phyloP scores from a whole-genome alignment of 2,888 invertebrate species.

The Cactoblastis cactorum region DNA sequence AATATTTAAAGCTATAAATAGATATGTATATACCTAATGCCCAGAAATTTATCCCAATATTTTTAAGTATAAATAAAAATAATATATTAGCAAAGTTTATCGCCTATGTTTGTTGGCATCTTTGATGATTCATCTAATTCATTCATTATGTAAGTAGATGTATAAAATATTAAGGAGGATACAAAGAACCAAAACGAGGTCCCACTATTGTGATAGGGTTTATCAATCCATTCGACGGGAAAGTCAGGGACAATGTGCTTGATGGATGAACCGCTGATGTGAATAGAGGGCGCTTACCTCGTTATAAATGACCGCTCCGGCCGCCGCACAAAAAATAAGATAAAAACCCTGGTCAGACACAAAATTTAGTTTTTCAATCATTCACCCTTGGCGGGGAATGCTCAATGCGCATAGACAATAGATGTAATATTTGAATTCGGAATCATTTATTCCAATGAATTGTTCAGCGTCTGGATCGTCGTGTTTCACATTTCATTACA shows the following conservation, averaged over 20 bases:
- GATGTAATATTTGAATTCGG: background rate
- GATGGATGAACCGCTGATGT: constrained; percentile 44
- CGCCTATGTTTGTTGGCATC: too few species aligned
- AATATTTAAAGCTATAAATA: too few species aligned
- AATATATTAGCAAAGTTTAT: too few species aligned
- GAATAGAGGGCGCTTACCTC: constrained; percentile 35
- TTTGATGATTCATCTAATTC: background rate
- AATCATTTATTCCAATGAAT: background rate
- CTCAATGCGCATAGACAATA: background rate
- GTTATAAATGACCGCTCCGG: constrained; percentile 47
- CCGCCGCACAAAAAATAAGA: constrained; percentile 27
- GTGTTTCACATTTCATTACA: background rate
- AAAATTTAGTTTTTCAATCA: constrained; percentile 8
- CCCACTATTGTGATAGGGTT: constrained; percentile 27
- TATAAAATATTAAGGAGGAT: background rate
- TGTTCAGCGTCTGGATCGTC: background rate
- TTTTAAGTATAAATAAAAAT: too few species aligned
- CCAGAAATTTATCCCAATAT: too few species aligned
- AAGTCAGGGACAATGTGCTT: constrained; percentile 39
- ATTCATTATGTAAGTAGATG: background rate
- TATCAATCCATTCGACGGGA: constrained; percentile 30
- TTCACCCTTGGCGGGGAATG: constrained; percentile 1
- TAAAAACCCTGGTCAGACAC: constrained; percentile 21
- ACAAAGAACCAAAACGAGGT: constrained; percentile 16
- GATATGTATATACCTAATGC: too few species aligned